phyloP scores from a whole-genome alignment of 2,797 vertebrate genomes.

The Gymnocypris eckloni region DNA sequence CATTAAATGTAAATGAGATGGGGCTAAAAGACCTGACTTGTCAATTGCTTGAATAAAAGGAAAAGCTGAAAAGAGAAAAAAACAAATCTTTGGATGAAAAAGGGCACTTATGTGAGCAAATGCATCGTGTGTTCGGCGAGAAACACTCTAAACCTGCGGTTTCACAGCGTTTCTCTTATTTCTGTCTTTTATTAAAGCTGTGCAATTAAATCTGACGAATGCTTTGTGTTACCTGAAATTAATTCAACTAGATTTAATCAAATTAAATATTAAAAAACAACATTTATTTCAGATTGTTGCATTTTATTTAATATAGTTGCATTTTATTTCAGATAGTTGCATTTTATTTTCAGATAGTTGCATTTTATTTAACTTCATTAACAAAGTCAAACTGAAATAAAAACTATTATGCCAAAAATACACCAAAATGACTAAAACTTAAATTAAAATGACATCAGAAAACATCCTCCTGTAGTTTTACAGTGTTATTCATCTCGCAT shows the following conservation, averaged over 20 bases:
- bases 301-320: too few relatives aligned
- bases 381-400: too few relatives aligned
- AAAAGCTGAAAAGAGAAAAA: conserved; percentile 37
- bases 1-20: conserved; percentile 89
- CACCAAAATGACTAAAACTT: too few relatives aligned
- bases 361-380: too few relatives aligned
- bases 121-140: background rate
- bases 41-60: conserved; percentile 68
- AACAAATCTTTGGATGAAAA: conserved; percentile 39
- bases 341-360: too few relatives aligned
- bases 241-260: too few relatives aligned
- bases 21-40: conserved; percentile 79
- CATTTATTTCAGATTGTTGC: too few relatives aligned
- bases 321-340: too few relatives aligned
- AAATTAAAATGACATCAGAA: background rate
- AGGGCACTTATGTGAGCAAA: conserved; percentile 40
- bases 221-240: too few relatives aligned
- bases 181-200: background rate
- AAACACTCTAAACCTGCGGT: background rate
- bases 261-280: background rate
- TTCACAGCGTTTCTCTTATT: background rate
- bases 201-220: background rate
- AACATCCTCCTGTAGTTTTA: background rate
- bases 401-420: too few relatives aligned
- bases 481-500: background rate